These are phyloP conservation scores for Anguilla megastoma DNA, from an alignment of 2,797 vertebrate genomes.

Conservation along the genomic window DNA sequence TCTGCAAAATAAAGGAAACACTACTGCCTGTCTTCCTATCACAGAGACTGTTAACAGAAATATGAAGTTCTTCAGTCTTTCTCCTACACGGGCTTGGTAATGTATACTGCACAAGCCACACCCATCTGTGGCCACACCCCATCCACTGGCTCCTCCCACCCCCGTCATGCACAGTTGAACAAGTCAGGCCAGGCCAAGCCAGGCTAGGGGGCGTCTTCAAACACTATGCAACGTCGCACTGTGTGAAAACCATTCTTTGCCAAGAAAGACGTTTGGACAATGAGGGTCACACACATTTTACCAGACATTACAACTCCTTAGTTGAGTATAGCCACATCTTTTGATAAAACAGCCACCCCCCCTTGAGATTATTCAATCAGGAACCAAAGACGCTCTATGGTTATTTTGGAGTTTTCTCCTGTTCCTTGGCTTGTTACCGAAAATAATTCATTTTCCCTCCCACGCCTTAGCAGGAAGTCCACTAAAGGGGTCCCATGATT, in stretches of 20 bases:
- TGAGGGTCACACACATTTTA: not conserved
- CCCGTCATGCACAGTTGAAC: slow-evolving; percentile 45
- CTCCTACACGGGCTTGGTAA: slow-evolving; percentile 50
- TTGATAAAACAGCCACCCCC: not conserved
- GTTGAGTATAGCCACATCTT: not conserved
- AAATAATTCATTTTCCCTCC: not conserved
- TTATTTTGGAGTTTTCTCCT: slow-evolving; percentile 31
- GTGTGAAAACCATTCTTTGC: not conserved
- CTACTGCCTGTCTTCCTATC: slow-evolving; percentile 62
- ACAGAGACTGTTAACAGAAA: slow-evolving; percentile 59
- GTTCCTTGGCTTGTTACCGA: not conserved
- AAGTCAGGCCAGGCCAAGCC: slow-evolving; percentile 19
- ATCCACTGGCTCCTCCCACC: slow-evolving; percentile 9
- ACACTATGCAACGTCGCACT: not conserved
- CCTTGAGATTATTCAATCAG: not conserved
- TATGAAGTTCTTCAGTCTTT: slow-evolving; percentile 70
- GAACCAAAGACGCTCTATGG: slow-evolving; percentile 44
- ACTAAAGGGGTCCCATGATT: not conserved
- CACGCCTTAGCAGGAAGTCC: slow-evolving; percentile 24
- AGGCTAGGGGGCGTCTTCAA: not conserved
- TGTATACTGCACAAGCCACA: slow-evolving; percentile 32
- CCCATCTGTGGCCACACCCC: slow-evolving; percentile 36
- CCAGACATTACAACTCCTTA: not conserved
- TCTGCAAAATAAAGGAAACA: slow-evolving; percentile 77
- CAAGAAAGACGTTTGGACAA: not conserved